Conservation (phyloP, 1,140 invertebrate genomes). For the Caligus rogercresseyi region DNA sequence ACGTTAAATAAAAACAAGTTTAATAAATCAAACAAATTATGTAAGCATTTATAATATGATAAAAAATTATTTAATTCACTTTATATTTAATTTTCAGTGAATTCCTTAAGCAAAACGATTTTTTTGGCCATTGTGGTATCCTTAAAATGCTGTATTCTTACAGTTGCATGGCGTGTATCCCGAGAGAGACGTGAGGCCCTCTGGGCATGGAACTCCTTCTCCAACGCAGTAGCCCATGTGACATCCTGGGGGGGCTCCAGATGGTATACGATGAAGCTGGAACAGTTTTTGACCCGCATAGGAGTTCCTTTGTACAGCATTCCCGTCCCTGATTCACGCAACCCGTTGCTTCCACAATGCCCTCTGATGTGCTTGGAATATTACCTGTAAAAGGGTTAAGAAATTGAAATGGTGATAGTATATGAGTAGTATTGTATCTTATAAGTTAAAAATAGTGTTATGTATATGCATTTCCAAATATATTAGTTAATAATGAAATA, state of each 20-base stretch:
- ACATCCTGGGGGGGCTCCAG: conserved; percentile 15
- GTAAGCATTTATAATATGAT: no score
- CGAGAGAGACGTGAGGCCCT: conserved; percentile 5
- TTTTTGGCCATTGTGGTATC: no score
- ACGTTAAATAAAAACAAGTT: background rate
- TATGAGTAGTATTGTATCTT: no score
- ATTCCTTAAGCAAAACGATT: no score
- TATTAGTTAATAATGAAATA: no score
- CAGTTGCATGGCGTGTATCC: conserved; percentile 20
- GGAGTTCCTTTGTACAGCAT: conserved; percentile 7
- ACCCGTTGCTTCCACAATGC: conserved; percentile 9
- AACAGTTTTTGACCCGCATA: conserved; percentile 15
- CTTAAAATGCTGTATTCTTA: no score
- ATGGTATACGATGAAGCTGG: conserved; percentile 7
- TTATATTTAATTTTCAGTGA: background rate
- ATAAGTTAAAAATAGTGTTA: no score
- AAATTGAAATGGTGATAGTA: background rate
- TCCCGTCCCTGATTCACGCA: conserved; percentile 15
- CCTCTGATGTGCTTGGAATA: conserved; percentile 5
- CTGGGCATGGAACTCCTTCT: conserved; percentile 14
- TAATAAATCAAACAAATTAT: no score
- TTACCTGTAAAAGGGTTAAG: conserved; percentile 6
- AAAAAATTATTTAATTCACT: no score
- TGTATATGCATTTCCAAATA: no score
- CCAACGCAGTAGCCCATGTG: conserved; percentile 18